Base-by-base conservation (phyloP, 2,113 vertebrate species). In the Spilogale gracilis region DNA sequence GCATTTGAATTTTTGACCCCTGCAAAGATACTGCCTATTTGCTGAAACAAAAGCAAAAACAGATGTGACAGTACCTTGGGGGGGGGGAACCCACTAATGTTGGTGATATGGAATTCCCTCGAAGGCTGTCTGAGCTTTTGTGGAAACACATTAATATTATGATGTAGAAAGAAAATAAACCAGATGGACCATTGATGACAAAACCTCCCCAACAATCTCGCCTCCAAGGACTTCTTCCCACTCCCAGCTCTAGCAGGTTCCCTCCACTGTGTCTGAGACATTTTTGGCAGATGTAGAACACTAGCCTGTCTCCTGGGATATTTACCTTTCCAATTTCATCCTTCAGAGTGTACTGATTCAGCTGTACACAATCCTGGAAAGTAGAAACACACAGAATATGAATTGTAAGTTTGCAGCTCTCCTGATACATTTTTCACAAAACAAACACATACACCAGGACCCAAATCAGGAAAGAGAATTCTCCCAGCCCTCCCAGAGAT, bases 271-370 rank as follows among this genome's bases (percentile, higher is more conserved):
- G 18, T 52, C 63, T 11, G 21, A 69, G 56, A 50, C 0, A 6
- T 23, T 61, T 80, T 63, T 45, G 6, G 32, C 8, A 54, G 27
- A 43, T 30, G 20, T 0, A 21, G 50, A 50, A 63, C 84, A 21
- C 5, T 65, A n/a, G 45, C 50, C 94, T 76, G 56, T 88, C 18
- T 54, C 1, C 0, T 4, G 12, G 73, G 43, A 54, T 48, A 97
- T 9, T 98, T 99, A 99, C 99, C 99, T 99, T 99, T 98, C 99
- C 99, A 5, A 99, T 99, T 98, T 99, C 99, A 13, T 99, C 99
- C 98, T 99, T 99, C 98, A 99, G 98, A 60, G 99, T 99, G 97
- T 99, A 99, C 98, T 99, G 99, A 98, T 99, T 99, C 98, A 99
- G 99, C 98, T 99, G 99, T 96, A 99, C 99, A 8, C 99, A 99